These are phyloP conservation scores for Anguilla marmorata DNA, from an alignment of 2,797 vertebrate genomes.

Conservation along the genomic window DNA sequence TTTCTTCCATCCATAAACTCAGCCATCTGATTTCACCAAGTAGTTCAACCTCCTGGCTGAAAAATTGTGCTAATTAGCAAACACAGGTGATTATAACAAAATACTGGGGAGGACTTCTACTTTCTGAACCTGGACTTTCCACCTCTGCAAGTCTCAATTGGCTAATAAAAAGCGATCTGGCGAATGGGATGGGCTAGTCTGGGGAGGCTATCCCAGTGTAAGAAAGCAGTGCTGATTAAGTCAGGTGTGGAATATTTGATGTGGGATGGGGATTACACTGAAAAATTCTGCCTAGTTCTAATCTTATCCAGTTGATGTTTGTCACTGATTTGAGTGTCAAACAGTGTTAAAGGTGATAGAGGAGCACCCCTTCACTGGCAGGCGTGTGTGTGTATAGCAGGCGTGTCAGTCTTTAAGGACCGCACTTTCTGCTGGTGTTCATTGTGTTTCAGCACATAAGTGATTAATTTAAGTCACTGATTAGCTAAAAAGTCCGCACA, in stretches of 20 bases:
- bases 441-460: neutral
- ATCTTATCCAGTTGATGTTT: neutral
- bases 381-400: neutral
- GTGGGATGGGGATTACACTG: neutral
- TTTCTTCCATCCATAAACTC: too few relatives aligned
- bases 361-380: neutral
- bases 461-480: neutral
- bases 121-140: too few relatives aligned
- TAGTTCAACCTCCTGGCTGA: too few relatives aligned
- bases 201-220: neutral
- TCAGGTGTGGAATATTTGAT: neutral
- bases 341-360: neutral
- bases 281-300: neutral
- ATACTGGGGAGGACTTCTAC: too few relatives aligned
- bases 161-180: neutral
- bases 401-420: neutral
- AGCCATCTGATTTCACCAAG: too few relatives aligned
- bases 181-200: neutral
- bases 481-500: neutral
- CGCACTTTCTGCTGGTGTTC: neutral
- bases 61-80: too few relatives aligned
- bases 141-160: too few relatives aligned
- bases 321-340: neutral
- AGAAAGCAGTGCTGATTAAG: neutral
- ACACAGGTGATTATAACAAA: too few relatives aligned